Base-by-base conservation (phyloP, 2,797 vertebrate genomes). In the Propithecus perrieri region DNA sequence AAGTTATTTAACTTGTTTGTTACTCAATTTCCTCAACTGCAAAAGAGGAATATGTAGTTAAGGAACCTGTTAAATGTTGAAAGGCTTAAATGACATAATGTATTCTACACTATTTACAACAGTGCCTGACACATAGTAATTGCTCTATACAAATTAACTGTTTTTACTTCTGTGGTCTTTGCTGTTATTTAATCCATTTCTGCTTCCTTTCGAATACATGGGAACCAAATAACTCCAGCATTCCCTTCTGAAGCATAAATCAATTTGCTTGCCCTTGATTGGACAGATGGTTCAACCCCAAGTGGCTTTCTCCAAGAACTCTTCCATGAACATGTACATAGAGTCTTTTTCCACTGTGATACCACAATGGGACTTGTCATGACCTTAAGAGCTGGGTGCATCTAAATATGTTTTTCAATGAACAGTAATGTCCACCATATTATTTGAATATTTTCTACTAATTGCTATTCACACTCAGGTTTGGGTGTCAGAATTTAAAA, bases 181-280 rank as follows among this genome's bases (percentile, higher is more conserved):
- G 57, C 20, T 33, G 8, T 85, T 96, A 90, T 87, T 83, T 94
- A 92, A 88, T 24, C 53, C 33, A 85, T 43, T 33, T 96, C 79
- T 85, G 57, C 67, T 83, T 89, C 67, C 81, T 96, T 94, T 86
- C 59, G 85, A 53, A 95, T 33, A 89, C 22, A 89, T 46, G 7
- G 50, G 75, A 95, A 95, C 48, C 53, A 95, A 95, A 86, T 95
- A 91, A 89, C 50, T n/a, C n/a, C 53, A 92, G 57, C 30, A 86
- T 92, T 89, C 88, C 84, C 76, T 92, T 92, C 48, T 94, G 89
- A 96, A 95, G 55, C n/a, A 93, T 76, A 83, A 95, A 91, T 95
- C 46, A 87, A 69, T 90, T 78, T 71, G 57, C 63, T 92, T 96
- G 89, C 20, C 41, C 79, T 95, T 90, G 81, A 95, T 57, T 85